phyloP scores from a whole-genome alignment of 2,113 vertebrate species.

The Calidris pugnax region DNA sequence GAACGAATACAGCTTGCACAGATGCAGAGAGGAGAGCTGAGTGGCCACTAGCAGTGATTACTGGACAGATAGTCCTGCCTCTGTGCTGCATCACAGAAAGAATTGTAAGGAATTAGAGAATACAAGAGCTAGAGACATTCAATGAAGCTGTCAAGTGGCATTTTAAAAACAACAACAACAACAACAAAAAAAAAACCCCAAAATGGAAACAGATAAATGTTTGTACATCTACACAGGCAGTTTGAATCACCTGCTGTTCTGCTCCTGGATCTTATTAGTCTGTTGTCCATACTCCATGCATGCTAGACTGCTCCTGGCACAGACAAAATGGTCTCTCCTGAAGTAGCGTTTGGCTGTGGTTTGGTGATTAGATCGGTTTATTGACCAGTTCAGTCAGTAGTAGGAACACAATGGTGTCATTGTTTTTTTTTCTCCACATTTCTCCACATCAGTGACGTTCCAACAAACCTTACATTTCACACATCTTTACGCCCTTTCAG shows the following conservation, averaged over 20 bases:
- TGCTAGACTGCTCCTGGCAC: rapidly evolving
- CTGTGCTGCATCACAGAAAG: neutral
- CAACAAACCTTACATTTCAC: neutral
- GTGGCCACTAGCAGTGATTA: neutral
- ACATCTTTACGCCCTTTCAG: neutral
- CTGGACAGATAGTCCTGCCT: neutral
- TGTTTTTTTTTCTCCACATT: neutral
- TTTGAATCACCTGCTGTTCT: neutral
- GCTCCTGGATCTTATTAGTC: neutral
- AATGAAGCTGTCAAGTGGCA: neutral
- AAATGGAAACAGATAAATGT: neutral
- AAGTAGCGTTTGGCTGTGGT: neutral
- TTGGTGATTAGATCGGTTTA: neutral
- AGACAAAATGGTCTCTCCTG: neutral
- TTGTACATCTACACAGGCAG: neutral
- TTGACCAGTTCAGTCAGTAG: neutral
- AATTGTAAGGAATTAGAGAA: neutral
- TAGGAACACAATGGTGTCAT: rapidly evolving
- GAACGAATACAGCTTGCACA: neutral
- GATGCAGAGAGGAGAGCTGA: neutral
- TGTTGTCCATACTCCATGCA: neutral
- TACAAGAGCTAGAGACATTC: neutral
- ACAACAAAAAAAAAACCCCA: too few relatives aligned
- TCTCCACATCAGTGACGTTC: rapidly evolving
- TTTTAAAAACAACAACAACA: too few relatives aligned